Percentiles rank a stretch among this genome's conserved stretches.
These are phyloP conservation scores for Selene dorsalis DNA, from an alignment of 2,797 vertebrate species.

Conservation along the genomic window DNA sequence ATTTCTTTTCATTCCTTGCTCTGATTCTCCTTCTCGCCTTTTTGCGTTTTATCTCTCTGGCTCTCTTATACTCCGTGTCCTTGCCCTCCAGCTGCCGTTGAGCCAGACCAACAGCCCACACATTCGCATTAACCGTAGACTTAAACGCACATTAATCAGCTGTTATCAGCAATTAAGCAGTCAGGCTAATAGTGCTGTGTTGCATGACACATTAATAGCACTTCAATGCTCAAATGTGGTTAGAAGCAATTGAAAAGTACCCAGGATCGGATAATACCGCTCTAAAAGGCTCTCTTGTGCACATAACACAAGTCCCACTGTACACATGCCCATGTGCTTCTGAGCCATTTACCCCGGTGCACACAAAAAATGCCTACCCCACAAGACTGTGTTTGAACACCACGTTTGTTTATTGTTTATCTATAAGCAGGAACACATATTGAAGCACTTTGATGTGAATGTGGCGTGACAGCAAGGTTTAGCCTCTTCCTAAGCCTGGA, in stretches of 20 bases:
- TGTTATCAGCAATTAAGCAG: conserved; percentile 61
- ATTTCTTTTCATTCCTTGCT: conserved; percentile 21
- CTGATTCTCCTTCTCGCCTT: conserved; percentile 11
- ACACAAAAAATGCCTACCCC: not conserved
- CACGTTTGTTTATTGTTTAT: conserved; percentile 46
- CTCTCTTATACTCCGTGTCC: conserved; percentile 5
- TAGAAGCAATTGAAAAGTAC: conserved; percentile 14
- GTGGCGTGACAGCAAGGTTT: conserved; percentile 58
- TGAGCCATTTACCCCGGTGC: not conserved
- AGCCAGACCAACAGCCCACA: conserved; percentile 41
- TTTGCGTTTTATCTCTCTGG: conserved; percentile 13
- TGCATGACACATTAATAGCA: conserved; percentile 42
- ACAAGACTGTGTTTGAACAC: conserved; percentile 1
- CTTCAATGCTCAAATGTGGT: conserved; percentile 50
- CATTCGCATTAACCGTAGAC: conserved; percentile 18
- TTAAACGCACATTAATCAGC: conserved; percentile 61
- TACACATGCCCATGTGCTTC: not conserved
- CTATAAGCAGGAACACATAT: conserved; percentile 19
- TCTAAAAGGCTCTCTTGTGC: not conserved
- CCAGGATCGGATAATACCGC: not conserved
- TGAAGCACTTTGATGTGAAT: conserved; percentile 52
- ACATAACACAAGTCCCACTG: not conserved
- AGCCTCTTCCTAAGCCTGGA: conserved; percentile 57
- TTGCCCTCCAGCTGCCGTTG: conserved; percentile 21
- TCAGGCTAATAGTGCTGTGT: conserved; percentile 41